These are phyloP conservation scores for Lasioglossum leucozonium DNA, from an alignment of 2,888 invertebrate genomes.

Conservation along the genomic window DNA sequence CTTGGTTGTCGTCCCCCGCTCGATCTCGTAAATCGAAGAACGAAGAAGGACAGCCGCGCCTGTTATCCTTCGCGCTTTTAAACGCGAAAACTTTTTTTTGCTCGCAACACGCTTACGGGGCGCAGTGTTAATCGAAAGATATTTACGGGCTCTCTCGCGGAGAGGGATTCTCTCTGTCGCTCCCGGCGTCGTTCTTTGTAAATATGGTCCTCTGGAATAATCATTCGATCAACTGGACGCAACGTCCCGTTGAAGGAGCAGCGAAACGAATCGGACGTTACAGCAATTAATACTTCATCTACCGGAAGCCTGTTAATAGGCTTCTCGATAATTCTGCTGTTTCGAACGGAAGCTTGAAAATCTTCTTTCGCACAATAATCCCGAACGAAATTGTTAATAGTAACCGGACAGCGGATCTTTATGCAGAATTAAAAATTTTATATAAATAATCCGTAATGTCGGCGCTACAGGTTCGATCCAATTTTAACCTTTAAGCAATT, in stretches of 20 bases:
- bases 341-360: neutral
- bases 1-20: slow-evolving; percentile 23
- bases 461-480: too few species aligned
- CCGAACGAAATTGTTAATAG: neutral
- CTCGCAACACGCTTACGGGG: slow-evolving; percentile 23
- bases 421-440: too few species aligned
- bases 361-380: neutral
- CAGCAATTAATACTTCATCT: neutral
- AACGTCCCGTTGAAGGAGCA: neutral
- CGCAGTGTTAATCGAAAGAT: slow-evolving; percentile 33
- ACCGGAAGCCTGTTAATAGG: neutral
- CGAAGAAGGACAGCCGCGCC: slow-evolving; percentile 27
- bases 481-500: too few species aligned
- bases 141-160: slow-evolving; percentile 14
- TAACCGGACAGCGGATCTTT: too few species aligned
- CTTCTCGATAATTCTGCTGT: neutral
- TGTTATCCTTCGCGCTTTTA: slow-evolving; percentile 45
- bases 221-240: neutral
- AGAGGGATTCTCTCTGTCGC: neutral
- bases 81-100: slow-evolving; percentile 44
- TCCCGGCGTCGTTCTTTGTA: neutral
- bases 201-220: neutral
- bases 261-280: neutral
- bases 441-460: too few species aligned
- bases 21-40: slow-evolving; percentile 54